phyloP scores from a whole-genome alignment of 2,113 vertebrate species.

The Trichechus manatus region DNA sequence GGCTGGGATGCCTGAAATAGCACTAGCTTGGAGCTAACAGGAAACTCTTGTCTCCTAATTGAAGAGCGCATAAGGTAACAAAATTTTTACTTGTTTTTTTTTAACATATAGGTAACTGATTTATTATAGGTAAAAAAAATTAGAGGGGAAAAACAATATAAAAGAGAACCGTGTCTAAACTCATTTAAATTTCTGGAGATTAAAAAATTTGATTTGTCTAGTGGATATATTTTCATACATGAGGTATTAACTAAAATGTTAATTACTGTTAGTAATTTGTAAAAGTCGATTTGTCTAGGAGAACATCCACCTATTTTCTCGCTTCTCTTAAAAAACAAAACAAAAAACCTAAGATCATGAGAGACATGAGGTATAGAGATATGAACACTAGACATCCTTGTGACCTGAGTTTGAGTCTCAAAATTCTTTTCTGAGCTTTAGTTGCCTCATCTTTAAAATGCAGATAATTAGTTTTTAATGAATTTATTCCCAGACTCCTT shows the following conservation, averaged over 20 bases:
- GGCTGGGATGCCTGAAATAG: neutral
- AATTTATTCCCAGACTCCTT: neutral
- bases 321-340: neutral
- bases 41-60: neutral
- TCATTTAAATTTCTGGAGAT: neutral
- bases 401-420: neutral
- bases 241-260: neutral
- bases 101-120: neutral
- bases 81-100: neutral
- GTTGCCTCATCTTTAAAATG: conserved; percentile 54
- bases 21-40: neutral
- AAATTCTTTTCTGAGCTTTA: neutral
- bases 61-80: neutral
- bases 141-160: neutral
- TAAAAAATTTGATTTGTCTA: conserved; percentile 13
- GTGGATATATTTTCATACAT: neutral
- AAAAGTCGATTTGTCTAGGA: neutral
- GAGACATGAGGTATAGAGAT: neutral
- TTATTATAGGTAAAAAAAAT: neutral
- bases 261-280: conserved; percentile 10
- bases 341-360: neutral
- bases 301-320: neutral
- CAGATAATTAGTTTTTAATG: neutral
- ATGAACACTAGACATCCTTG: neutral
- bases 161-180: neutral